Base-by-base conservation (phyloP, 2,888 invertebrate species). In the Orgyia antiqua region DNA sequence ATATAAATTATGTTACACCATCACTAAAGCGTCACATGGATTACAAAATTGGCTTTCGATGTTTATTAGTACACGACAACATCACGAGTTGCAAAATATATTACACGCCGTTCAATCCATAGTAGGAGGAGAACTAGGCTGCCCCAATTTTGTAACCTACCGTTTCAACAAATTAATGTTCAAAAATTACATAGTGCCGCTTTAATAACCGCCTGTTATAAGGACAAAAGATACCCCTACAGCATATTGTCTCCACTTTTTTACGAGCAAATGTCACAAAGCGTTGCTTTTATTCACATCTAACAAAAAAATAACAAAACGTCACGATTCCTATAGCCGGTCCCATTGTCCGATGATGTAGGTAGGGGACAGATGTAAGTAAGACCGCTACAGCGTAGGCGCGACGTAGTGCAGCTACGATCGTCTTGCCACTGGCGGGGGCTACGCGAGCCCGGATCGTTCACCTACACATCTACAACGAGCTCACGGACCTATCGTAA, bases 351-450 rank as follows among this genome's bases (percentile, higher is more conserved):
- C 71, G 67, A 58, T 58, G 61, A 58, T 58, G 61, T 51, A 50
- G 62, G 56, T 61, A 53, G 55, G 47, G 51, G 46, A 33, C 21
- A 34, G 47, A 47, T 39, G 34, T 50, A 52, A 57, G 52, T 57
- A 49, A 46, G 45, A 36, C 27, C 35, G 51, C 78, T 76, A 76
- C 77, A 75, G 43, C 76, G 77, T 74, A 76, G 72, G 51, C 59
- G 54, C 79, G 83, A 78, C 71, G 80, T 76, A 73, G 70, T 57
- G 51, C 57, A 59, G 67, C 75, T 75, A 74, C 76, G 71, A 48
- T 59, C 70, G 73, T 75, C 69, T 77, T 71, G 65, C 65, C 65
- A 86, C 84, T 86, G 79, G 74, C 80, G 84, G 83, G 82, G 79
- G 80, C 82, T 82, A 77, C 74, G 73, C 60, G 63, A 65, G 68